Evolutionary conservation across 2,888 invertebrate genomes (phyloP), one percentile per base, ranked within the genome.

Genomic region (Drosophila paramelanica): DNA sequence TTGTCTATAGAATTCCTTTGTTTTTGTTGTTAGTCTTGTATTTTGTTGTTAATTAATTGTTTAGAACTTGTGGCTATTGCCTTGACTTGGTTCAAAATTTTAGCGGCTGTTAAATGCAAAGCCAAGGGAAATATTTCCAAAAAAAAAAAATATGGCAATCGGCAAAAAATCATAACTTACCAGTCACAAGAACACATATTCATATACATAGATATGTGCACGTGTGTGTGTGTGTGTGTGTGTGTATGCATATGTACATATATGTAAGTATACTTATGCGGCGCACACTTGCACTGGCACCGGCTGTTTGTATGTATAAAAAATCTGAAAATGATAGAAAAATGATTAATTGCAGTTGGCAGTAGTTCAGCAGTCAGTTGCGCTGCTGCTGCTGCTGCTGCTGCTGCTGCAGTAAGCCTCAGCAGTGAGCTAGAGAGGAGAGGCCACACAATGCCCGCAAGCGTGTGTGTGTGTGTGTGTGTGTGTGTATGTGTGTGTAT

Each of bases 341-440:
- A 89, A 90, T 90, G 90, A 90, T 90, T 90, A 90, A 90, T 90
- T 89, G 89, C 85, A 81, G 79, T 85, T 90, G 81, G 88, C 91
- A 89, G 81, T 88, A 79, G 87, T 88, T 89, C 89, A 88, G 84
- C 87, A 82, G 84, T 75, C 85, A 77, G 89, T 79, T 66, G 71
- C 46, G 71, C 75, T 71, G 80, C 71, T 36, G 41, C 57, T 50
- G 76, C 73, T 45, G 51, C 68, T 56, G 58, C 70, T 46, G 31
- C 75, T 42, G 45, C 69, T 51, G 39, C 64, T 42, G 46, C 81
- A 72, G 64, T 56, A 65, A 70, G 67, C 73, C 82, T 76, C 75
- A 71, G 59, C 50, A 55, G 41, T 58, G 47, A 69, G 65, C 74
- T 62, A 62, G 64, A 67, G 64, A 50, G 58, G n/a, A 56, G 52